phyloP scores from a whole-genome alignment of 2,888 invertebrate species.

The Alsophila aescularia region DNA sequence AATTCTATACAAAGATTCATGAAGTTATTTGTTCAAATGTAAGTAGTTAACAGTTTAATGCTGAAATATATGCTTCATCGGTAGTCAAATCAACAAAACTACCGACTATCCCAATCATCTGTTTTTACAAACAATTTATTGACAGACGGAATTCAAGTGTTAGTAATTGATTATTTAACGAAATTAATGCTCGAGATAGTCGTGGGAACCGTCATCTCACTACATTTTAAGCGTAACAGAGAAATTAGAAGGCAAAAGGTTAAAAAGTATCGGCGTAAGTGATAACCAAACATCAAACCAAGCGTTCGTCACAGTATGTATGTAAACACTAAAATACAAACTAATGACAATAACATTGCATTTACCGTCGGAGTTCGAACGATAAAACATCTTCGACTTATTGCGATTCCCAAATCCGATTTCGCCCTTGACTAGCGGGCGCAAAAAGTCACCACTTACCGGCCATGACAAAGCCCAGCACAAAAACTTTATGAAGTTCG shows the following conservation, averaged over 20 bases:
- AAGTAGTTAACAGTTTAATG: conserved; percentile 17
- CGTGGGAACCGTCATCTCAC: conserved; percentile 63
- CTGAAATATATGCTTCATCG: conserved; percentile 52
- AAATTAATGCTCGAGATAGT: conserved; percentile 52
- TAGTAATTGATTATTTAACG: conserved; percentile 36
- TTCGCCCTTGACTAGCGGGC: conserved; percentile 84
- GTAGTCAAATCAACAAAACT: conserved; percentile 50
- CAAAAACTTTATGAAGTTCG: conserved; percentile 81
- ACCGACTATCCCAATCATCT: conserved; percentile 69
- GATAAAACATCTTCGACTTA: conserved; percentile 85
- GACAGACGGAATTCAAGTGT: conserved; percentile 46
- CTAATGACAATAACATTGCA: conserved; percentile 83
- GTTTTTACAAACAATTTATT: conserved; percentile 46
- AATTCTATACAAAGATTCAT: conserved; percentile 29
- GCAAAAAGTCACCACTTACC: conserved; percentile 88
- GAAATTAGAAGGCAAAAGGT: conserved; percentile 68
- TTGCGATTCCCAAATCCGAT: conserved; percentile 84
- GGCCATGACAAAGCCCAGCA: conserved; percentile 90
- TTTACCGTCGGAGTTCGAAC: conserved; percentile 85
- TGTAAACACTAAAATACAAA: conserved; percentile 79
- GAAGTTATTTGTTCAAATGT: conserved; percentile 20
- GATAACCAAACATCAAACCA: conserved; percentile 78
- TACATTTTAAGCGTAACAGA: conserved; percentile 58
- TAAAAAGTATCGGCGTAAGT: conserved; percentile 72
- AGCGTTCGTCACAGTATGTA: conserved; percentile 65